Percentiles rank a stretch among this genome's conserved stretches.
These are phyloP conservation scores for Riptortus pedestris DNA, from an alignment of 1,140 invertebrate species.

Conservation along the genomic window DNA sequence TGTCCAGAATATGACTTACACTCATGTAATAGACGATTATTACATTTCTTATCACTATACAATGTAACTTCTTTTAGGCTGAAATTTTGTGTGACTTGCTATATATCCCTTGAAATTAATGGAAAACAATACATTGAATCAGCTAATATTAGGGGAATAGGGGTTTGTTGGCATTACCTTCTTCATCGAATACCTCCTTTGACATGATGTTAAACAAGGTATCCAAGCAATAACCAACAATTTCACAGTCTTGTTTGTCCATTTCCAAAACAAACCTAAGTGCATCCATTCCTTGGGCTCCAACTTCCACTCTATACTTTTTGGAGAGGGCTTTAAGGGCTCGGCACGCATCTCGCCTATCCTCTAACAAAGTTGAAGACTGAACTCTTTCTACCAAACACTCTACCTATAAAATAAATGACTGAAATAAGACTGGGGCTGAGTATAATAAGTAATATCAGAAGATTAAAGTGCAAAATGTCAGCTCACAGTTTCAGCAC, in stretches of 20 bases:
- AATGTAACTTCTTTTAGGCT: no score
- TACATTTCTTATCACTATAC: no score
- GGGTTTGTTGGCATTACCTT: no score
- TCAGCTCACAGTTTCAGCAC: conserved; percentile 67
- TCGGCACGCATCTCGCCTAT: conserved; percentile 89
- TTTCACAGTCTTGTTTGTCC: conserved; percentile 81
- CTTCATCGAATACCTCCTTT: conserved; percentile 71
- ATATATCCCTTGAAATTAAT: no score
- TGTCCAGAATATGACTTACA: no score
- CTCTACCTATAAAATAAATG: conserved; percentile 62
- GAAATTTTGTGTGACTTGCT: no score
- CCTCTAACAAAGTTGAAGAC: conserved; percentile 86
- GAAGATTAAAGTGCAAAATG: neutral
- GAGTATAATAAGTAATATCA: neutral
- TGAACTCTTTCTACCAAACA: conserved; percentile 80
- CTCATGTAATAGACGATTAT: no score
- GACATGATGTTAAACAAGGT: conserved; percentile 84
- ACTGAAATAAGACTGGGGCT: neutral
- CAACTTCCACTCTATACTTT: conserved; percentile 89
- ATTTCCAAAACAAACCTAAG: conserved; percentile 66
- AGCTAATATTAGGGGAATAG: no score
- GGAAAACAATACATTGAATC: no score
- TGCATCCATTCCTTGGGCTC: conserved; percentile 85
- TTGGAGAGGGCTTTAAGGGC: conserved; percentile 87
- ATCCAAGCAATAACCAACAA: conserved; percentile 82